phyloP scores from a whole-genome alignment of 2,113 vertebrate species.

The Microtus oregoni region DNA sequence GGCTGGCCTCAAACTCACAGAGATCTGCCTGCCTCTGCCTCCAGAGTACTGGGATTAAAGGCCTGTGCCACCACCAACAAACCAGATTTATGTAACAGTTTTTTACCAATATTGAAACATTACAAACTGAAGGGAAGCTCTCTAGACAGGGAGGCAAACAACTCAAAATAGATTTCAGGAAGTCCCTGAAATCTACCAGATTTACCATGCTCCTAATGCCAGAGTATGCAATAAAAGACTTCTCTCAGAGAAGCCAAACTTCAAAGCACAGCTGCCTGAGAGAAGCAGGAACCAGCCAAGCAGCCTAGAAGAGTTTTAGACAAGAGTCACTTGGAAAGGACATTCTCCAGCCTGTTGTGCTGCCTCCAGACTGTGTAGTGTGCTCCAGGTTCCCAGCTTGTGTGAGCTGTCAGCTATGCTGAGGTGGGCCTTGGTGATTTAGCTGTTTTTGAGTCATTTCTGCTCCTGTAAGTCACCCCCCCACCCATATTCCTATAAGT shows the following conservation, averaged over 20 bases:
- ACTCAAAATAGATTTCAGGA: neutral
- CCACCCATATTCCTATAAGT: neutral
- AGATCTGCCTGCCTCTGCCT: too few species aligned
- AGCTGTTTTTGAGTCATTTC: neutral
- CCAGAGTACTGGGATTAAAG: too few species aligned
- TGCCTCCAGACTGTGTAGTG: neutral
- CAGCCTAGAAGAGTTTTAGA: neutral
- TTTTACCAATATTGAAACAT: neutral
- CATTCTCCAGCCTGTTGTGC: neutral
- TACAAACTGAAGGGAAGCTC: neutral
- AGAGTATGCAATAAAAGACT: neutral
- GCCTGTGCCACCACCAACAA: too few species aligned
- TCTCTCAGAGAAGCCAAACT: neutral
- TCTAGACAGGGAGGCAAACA: neutral
- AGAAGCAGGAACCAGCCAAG: neutral
- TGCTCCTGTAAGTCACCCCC: neutral
- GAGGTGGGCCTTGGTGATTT: neutral
- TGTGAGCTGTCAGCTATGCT: neutral
- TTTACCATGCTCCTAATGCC: neutral
- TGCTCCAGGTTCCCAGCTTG: neutral
- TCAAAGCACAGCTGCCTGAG: neutral
- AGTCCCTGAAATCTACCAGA: neutral
- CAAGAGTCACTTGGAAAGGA: neutral
- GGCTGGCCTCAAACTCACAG: too few species aligned
- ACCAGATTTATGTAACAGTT: neutral